These are phyloP conservation scores for Calliopsis andreniformis DNA, from an alignment of 1,140 invertebrate genomes.

Conservation along the genomic window DNA sequence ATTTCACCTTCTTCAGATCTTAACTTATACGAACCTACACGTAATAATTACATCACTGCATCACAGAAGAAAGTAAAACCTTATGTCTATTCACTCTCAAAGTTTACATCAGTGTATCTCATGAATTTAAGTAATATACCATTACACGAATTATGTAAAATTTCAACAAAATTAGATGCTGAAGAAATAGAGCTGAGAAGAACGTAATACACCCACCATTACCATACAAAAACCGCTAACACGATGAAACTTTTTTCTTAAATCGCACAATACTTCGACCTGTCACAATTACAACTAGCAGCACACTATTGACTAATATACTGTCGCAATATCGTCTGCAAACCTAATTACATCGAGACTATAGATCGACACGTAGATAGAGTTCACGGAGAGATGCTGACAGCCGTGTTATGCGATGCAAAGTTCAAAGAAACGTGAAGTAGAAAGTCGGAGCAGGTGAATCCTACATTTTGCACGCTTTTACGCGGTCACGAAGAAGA, in stretches of 20 bases:
- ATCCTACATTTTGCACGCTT: slow-evolving; percentile 22
- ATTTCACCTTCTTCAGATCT: no score
- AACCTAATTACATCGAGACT: slow-evolving; percentile 18
- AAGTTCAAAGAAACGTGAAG: slow-evolving; percentile 33
- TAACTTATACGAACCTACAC: no score
- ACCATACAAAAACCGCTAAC: background rate
- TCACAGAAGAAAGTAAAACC: no score
- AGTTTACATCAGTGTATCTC: no score
- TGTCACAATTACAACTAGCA: background rate
- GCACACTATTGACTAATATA: background rate
- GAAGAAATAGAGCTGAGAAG: no score
- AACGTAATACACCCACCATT: background rate
- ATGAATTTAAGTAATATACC: no score
- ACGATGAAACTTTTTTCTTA: background rate
- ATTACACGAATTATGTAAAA: no score
- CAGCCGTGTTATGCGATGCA: slow-evolving; percentile 13
- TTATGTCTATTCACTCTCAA: no score
- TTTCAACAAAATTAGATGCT: no score
- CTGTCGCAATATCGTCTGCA: slow-evolving; percentile 6
- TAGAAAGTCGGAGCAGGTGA: slow-evolving; percentile 54
- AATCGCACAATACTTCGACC: background rate
- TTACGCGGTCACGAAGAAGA: slow-evolving; percentile 10
- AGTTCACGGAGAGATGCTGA: background rate
- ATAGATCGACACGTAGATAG: background rate
- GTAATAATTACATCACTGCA: no score